These are phyloP conservation scores for Caenorhabditis inopinata DNA, from an alignment of 1,140 invertebrate species.

Conservation along the genomic window DNA sequence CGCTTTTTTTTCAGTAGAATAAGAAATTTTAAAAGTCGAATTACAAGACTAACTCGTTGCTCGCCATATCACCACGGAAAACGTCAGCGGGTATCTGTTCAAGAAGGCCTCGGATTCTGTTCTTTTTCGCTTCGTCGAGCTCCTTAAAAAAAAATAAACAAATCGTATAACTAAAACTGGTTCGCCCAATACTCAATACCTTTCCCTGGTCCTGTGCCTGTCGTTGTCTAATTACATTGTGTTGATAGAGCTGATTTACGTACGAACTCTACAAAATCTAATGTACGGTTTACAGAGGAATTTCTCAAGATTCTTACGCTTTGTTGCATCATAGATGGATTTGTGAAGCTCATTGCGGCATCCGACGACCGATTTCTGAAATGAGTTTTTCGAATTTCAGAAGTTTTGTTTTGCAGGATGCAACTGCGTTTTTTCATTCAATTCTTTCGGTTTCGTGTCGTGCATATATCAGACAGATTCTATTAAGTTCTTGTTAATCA, in stretches of 20 bases:
- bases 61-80: constrained; percentile 40
- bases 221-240: constrained; percentile 37
- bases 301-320: constrained; percentile 15
- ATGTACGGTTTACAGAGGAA: too few relatives aligned
- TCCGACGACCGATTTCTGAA: not conserved
- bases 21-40: not conserved
- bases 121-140: constrained; percentile 40
- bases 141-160: not conserved
- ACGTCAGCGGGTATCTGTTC: constrained; percentile 47
- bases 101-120: constrained; percentile 43
- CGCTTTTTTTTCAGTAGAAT: not conserved
- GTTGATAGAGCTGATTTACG: constrained; percentile 46
- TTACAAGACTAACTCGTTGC: constrained; percentile 43
- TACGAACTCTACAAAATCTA: constrained; percentile 48
- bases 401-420: too few relatives aligned
- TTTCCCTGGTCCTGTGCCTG: constrained; percentile 38
- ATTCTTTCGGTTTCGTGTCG: not conserved
- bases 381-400: not conserved
- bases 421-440: too few relatives aligned
- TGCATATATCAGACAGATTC: too few relatives aligned
- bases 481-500: not conserved
- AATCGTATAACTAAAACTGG: not conserved
- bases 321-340: constrained; percentile 33
- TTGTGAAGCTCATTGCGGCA: constrained; percentile 36
- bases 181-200: constrained; percentile 1